Evolutionary conservation across 92 coral and sea anemone genomes (phyloP).

Genomic region (Paragorgia papillata): DNA sequence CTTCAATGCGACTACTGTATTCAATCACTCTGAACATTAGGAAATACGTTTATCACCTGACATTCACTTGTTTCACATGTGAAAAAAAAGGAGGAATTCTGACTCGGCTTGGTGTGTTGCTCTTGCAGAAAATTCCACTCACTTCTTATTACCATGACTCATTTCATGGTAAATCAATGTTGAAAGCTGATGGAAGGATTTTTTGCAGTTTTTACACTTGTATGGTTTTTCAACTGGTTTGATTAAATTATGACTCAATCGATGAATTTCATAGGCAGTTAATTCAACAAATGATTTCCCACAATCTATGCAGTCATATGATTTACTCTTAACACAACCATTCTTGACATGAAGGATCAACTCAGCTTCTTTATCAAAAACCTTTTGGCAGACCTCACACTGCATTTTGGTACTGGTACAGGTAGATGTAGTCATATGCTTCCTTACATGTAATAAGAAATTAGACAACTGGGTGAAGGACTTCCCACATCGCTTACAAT

Average conservation of each 20-base stretch:
- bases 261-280: conserved; percentile 1
- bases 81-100: too few relatives aligned
- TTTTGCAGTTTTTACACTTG: conserved; percentile 11
- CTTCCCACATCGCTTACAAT: conserved; percentile 7
- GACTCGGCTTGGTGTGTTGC: too few relatives aligned
- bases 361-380: not conserved
- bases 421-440: not conserved
- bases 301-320: not conserved
- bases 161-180: conserved; percentile 11
- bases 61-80: too few relatives aligned
- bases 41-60: too few relatives aligned
- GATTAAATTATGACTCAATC: not conserved
- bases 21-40: too few relatives aligned
- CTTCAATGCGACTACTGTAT: too few relatives aligned
- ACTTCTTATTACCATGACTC: not conserved
- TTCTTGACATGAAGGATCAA: not conserved
- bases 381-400: not conserved
- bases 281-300: not conserved
- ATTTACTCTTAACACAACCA: not conserved
- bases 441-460: not conserved
- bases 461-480: conserved; percentile 5
- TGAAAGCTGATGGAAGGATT: not conserved
- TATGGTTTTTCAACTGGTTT: not conserved
- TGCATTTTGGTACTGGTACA: not conserved
- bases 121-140: too few relatives aligned